Evolutionary conservation across 2,888 invertebrate species (phyloP).

Genomic region (Mongoloraphidia duomilia): DNA sequence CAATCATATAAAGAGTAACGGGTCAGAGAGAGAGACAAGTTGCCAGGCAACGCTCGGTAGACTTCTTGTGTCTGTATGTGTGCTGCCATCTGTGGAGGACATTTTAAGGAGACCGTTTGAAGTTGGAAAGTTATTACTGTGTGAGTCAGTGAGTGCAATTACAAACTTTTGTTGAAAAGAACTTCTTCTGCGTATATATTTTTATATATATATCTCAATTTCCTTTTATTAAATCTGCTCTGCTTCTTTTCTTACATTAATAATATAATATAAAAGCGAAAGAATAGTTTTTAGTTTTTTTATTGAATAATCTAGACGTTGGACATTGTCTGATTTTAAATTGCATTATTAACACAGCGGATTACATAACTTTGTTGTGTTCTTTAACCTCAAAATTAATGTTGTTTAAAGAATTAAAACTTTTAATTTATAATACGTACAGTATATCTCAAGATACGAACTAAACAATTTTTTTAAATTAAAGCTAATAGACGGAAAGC

Average conservation of each 20-base stretch:
- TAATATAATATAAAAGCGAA: background rate
- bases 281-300: background rate
- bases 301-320: background rate
- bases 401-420: too few relatives aligned
- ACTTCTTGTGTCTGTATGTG: background rate
- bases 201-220: constrained; percentile 7
- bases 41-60: constrained; percentile 1
- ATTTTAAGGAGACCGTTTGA: constrained; percentile 5
- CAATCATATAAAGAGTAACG: too few relatives aligned
- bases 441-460: too few relatives aligned
- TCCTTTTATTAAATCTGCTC: constrained; percentile 1
- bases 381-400: too few relatives aligned
- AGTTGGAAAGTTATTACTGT: constrained; percentile 3
- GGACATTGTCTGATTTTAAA: too few relatives aligned
- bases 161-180: constrained; percentile 18
- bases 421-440: too few relatives aligned
- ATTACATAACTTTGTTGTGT: background rate
- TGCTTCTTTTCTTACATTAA: background rate
- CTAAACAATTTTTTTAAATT: too few relatives aligned
- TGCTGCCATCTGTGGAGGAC: constrained; percentile 4
- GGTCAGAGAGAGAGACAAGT: constrained; percentile 1
- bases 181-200: constrained; percentile 13
- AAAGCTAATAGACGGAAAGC: too few relatives aligned
- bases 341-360: background rate
- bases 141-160: constrained; percentile 14